Conservation (phyloP, 2,113 vertebrate species). For the Cinclus mexicanus region DNA sequence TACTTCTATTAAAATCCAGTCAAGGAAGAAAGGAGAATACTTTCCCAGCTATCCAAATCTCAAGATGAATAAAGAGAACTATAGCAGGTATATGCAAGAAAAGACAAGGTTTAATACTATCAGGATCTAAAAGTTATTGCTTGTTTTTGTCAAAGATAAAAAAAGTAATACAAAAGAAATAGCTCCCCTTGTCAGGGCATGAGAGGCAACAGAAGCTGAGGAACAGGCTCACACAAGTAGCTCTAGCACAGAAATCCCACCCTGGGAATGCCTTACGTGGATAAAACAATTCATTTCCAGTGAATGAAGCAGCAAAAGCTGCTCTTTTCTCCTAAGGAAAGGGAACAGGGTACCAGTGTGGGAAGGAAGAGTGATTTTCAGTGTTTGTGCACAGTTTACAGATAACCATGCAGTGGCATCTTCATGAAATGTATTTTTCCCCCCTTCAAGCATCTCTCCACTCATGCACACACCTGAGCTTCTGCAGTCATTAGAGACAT, state of each 20-base stretch:
- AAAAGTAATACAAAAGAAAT: not conserved
- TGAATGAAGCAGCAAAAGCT: not conserved
- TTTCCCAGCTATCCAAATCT: not conserved
- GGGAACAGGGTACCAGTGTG: rapidly evolving
- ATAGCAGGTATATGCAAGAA: not conserved
- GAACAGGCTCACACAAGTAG: not conserved
- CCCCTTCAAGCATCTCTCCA: not conserved
- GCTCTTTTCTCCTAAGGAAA: not conserved
- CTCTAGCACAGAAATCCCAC: not conserved
- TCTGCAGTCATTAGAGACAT: not conserved
- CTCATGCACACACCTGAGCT: rapidly evolving
- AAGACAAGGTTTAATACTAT: not conserved
- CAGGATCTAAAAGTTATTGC: not conserved
- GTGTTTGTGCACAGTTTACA: not conserved
- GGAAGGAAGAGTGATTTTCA: not conserved
- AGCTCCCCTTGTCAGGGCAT: not conserved
- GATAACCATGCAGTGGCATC: not conserved
- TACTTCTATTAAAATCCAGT: not conserved
- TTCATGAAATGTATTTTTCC: not conserved
- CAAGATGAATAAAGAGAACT: not conserved
- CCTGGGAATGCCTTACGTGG: not conserved
- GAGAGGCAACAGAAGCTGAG: not conserved
- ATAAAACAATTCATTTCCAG: not conserved
- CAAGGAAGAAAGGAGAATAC: not conserved
- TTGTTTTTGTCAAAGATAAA: not conserved